phyloP scores from a whole-genome alignment of 1,140 invertebrate species.

The Drosophila sechellia region DNA sequence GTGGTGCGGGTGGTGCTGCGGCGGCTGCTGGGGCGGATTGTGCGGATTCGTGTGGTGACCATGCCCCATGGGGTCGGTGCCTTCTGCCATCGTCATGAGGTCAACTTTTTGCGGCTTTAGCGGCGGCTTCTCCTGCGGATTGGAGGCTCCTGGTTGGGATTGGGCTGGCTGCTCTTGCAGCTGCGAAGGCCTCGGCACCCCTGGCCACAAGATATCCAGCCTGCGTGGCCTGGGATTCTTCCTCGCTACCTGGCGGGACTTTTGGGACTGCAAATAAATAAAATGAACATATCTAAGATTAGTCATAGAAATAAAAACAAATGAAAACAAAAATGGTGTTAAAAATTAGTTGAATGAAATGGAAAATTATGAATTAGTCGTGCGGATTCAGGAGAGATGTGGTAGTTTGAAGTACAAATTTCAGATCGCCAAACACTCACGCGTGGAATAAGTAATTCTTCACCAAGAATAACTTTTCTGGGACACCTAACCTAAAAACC shows the following conservation, averaged over 20 bases:
- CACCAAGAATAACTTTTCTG: neutral
- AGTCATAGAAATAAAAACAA: neutral
- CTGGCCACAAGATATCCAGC: constrained; percentile 19
- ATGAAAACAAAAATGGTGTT: neutral
- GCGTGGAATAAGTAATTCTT: neutral
- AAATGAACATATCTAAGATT: neutral
- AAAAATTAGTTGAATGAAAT: neutral
- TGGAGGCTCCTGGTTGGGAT: constrained; percentile 24
- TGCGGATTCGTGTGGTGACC: constrained; percentile 76
- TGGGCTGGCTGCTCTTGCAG: constrained; percentile 5
- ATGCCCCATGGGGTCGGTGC: constrained; percentile 84
- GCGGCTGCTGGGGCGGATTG: constrained; percentile 65
- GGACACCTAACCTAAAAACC: neutral
- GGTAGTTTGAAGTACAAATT: neutral
- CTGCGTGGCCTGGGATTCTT: constrained; percentile 56
- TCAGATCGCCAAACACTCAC: neutral
- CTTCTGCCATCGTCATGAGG: constrained; percentile 85
- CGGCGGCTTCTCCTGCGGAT: constrained; percentile 35
- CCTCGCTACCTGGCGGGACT: constrained; percentile 32
- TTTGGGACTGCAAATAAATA: constrained; percentile 23
- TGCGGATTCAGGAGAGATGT: neutral
- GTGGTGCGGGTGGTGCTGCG: constrained; percentile 57
- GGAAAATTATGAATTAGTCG: constrained; percentile 1
- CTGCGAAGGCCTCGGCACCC: constrained; percentile 15
- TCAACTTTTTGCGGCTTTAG: constrained; percentile 72